phyloP scores from a whole-genome alignment of 1,140 invertebrate genomes.

The Zaprionus tsacasi region DNA sequence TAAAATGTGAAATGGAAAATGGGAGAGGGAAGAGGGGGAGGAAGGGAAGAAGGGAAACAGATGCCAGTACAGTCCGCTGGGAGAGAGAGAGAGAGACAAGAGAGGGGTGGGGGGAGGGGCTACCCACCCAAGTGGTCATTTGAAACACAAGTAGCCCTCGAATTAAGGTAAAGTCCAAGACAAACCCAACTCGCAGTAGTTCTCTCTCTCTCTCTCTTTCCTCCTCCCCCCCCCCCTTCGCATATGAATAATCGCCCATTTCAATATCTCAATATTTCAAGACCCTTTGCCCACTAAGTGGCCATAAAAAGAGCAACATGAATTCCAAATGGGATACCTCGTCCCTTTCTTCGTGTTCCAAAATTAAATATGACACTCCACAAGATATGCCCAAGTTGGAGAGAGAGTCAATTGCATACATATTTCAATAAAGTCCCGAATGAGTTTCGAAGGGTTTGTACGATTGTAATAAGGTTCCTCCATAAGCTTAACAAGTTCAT shows the following conservation, averaged over 20 bases:
- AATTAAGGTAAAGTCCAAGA: slow-evolving; percentile 28
- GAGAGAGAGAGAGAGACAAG: background rate
- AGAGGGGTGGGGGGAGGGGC: background rate
- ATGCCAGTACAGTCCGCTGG: slow-evolving; percentile 1
- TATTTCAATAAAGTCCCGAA: background rate
- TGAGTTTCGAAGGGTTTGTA: background rate
- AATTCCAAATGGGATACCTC: background rate
- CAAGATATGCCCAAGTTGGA: background rate
- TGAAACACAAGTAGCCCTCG: slow-evolving; percentile 29
- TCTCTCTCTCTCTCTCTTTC: background rate
- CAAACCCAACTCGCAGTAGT: slow-evolving; percentile 6
- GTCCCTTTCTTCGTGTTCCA: background rate
- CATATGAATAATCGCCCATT: slow-evolving; percentile 1
- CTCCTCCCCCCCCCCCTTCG: background rate
- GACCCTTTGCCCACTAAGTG: background rate
- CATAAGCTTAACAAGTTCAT: no score
- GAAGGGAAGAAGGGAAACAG: background rate
- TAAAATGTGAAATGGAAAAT: slow-evolving; percentile 35
- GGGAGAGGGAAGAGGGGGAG: background rate
- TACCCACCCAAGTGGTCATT: slow-evolving; percentile 38
- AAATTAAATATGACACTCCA: slow-evolving; percentile 6
- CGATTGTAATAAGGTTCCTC: background rate
- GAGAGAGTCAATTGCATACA: background rate
- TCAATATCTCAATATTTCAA: slow-evolving; percentile 3
- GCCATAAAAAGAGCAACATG: background rate